Evolutionary conservation across 2,113 vertebrate genomes (phyloP), one percentile per base, ranked within the genome.

Genomic region (Ascaphus truei): DNA sequence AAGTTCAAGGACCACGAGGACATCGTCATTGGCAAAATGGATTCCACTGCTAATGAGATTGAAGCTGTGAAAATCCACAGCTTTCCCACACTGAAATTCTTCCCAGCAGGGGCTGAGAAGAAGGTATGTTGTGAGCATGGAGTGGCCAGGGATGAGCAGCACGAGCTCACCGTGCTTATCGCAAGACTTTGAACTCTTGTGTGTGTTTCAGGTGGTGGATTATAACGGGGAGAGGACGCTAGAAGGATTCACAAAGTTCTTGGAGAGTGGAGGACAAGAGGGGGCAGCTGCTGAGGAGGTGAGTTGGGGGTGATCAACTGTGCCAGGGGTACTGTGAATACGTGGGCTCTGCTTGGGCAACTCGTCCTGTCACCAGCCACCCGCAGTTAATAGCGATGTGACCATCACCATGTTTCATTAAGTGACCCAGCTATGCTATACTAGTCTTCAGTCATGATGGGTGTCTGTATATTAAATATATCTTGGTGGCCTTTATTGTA

Each of bases 11-110:
- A 96, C 83, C 88, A 89, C 0, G 76, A 85, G 2, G 86, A 90
- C 48, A 82, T 88, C 0, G 13, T 99, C 25, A 92, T 99, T 50
- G 96, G 95, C 11, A 99, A 99, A 85, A 98, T 99, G 95, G 97
- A 99, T 75, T 93, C 97, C 0, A 99, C 97, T 0, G 95, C 91
- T 61, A 99, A 99, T 1, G 97, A 99, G 85, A 93, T 99, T 2
- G 96, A 99, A 52, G 27, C 87, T 0, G 96, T 99, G 43, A 96
- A 95, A 80, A 95, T 99, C 58, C 97, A 99, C 86, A 99, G 97
- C 82, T 99, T 99, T 80, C 97, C 97, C 48, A 99, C 97, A 0
- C 90, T 99, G 15, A 99, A 98, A 77, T 98, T 95, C 85, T 99
- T 99, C 86, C 96, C 97, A 0, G 92, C 93, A 23, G 83, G 92